phyloP scores from a whole-genome alignment of 2,113 vertebrate genomes.

The Asarcornis scutulata region DNA sequence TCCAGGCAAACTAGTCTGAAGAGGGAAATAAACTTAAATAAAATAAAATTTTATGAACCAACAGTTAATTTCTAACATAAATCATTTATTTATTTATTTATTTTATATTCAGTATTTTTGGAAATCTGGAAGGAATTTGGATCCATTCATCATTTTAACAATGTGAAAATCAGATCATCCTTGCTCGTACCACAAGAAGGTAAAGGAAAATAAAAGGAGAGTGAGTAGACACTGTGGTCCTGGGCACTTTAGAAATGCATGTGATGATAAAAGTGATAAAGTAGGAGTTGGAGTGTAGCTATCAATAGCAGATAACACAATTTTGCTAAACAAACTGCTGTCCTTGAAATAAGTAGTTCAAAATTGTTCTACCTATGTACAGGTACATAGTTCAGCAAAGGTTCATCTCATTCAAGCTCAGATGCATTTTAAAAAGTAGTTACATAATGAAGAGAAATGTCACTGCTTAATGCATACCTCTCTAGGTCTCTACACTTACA shows the following conservation, averaged over 20 bases:
- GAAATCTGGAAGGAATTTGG: neutral
- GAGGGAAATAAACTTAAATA: neutral
- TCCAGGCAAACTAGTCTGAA: neutral
- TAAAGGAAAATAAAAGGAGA: neutral
- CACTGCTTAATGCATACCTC: neutral
- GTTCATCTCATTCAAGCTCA: neutral
- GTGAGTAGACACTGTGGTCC: neutral
- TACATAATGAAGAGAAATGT: slow-evolving; percentile 24
- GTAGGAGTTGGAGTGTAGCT: neutral
- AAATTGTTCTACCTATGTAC: neutral
- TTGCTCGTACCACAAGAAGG: neutral
- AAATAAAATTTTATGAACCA: neutral
- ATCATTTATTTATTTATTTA: neutral
- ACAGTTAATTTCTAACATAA: neutral
- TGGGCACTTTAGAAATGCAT: neutral
- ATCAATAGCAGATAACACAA: neutral
- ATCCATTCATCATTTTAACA: neutral
- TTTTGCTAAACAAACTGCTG: slow-evolving; percentile 21
- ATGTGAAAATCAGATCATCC: neutral
- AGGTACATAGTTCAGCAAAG: slow-evolving; percentile 27
- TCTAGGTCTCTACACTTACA: neutral
- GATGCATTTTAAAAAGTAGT: slow-evolving; percentile 17
- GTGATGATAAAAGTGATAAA: neutral
- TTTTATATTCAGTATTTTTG: neutral
- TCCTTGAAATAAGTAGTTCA: neutral